Evolutionary conservation across 2,113 vertebrate species (phyloP), one percentile per base, ranked within the genome.

Genomic region (Eudyptes chrysolophus): DNA sequence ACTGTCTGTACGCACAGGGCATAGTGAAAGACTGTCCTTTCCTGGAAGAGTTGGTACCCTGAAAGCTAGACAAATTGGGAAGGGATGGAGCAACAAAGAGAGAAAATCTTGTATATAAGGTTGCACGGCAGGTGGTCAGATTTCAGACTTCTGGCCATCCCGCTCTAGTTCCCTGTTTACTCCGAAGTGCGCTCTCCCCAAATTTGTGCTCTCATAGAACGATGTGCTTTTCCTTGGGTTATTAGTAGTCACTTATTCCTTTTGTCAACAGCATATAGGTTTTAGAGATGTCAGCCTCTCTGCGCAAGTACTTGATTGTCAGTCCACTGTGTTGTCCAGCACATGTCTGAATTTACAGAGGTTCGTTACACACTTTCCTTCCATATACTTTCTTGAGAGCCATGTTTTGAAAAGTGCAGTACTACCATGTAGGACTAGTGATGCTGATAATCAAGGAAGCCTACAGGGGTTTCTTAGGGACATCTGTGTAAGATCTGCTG

Each of bases 1-100:
- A 13, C 42, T 20, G 1, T 44, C 46, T 68, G 38, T 60, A 13
- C 1, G 1, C 42, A n/a, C 0, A 46, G n/a, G 22, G 3, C 20
- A 5, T 10, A 68, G 24, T 34, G 38, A 48, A 74, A 68, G 55
- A 22, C 29, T 51, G 21, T 66, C n/a, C 74, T 68, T 66, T 71
- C n/a, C 72, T 36, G 57, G 44, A 54, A 75, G 36, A 71, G 36
- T 0, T 95, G 61, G 66, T 52, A 49, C 25, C 25, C 17, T 58
- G 16, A 87, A 81, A 83, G 7, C 17, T 48, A n/a, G 62, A 44
- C 10, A 8, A 5, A 1, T 72, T 75, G 74, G 51, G 22, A 44
- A 64, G 21, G 34, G 70, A 51, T 10, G 32, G 46, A 96, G 61
- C n/a, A 77, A 20, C 30, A 69, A 24, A 51, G 30, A 48, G 26